Conservation (phyloP, 2,888 invertebrate species). For the Catocala nupta region DNA sequence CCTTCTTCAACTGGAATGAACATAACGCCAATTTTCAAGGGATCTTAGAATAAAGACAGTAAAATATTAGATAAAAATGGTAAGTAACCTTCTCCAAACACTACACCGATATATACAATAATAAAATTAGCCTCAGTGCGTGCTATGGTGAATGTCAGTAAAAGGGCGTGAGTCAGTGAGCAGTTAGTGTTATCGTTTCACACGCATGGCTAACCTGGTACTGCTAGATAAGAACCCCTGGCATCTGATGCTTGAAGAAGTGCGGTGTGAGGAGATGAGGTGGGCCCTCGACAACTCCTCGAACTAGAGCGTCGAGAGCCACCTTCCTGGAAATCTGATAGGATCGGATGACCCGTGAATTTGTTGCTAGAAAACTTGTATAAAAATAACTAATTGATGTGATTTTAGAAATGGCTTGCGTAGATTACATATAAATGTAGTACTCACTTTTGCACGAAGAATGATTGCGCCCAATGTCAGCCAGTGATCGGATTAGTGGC, state of each 20-base stretch:
- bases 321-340: slow-evolving; percentile 85
- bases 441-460: slow-evolving; percentile 98
- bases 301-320: slow-evolving; percentile 82
- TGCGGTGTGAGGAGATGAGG: slow-evolving; percentile 83
- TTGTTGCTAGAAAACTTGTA: slow-evolving; percentile 35
- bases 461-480: slow-evolving; percentile 98
- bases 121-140: slow-evolving; percentile 70
- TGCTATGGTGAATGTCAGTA: slow-evolving; percentile 64
- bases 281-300: slow-evolving; percentile 79
- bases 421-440: not conserved
- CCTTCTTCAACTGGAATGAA: slow-evolving; percentile 86
- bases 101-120: slow-evolving; percentile 57
- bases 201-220: slow-evolving; percentile 86
- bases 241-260: slow-evolving; percentile 86
- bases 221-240: slow-evolving; percentile 88
- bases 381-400: slow-evolving; percentile 19
- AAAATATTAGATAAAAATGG: slow-evolving; percentile 21
- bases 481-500: slow-evolving; percentile 96
- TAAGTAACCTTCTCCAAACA: slow-evolving; percentile 34
- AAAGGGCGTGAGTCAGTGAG: slow-evolving; percentile 73
- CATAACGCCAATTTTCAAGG: slow-evolving; percentile 64
- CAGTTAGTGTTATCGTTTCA: slow-evolving; percentile 62
- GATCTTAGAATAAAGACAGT: slow-evolving; percentile 33
- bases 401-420: slow-evolving; percentile 13
- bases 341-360: slow-evolving; percentile 60